phyloP scores from a whole-genome alignment of 2,113 vertebrate species.

The Dipodomys merriami region DNA sequence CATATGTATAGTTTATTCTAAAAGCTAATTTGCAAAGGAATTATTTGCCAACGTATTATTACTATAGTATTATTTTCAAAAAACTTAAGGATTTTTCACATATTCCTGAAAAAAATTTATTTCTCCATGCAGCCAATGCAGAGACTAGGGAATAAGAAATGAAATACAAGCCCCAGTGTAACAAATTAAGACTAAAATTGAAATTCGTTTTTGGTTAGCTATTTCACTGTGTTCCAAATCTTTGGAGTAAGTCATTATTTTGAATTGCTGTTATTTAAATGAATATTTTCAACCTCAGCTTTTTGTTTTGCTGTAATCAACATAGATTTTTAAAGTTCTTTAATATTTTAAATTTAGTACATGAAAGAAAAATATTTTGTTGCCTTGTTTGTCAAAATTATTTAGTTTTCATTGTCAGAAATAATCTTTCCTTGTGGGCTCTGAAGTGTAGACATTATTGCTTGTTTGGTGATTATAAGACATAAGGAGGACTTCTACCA shows the following conservation, averaged over 20 bases:
- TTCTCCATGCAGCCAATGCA: slow-evolving; percentile 20
- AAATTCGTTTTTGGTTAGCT: slow-evolving; percentile 34
- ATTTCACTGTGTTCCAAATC: neutral
- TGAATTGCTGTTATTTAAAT: slow-evolving; percentile 56
- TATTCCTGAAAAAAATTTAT: neutral
- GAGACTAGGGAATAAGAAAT: slow-evolving; percentile 26
- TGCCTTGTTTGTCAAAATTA: slow-evolving; percentile 40
- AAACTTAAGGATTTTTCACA: slow-evolving; percentile 48
- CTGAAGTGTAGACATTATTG: slow-evolving; percentile 36
- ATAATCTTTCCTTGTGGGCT: slow-evolving; percentile 26
- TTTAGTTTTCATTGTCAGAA: neutral
- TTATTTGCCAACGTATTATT: too few species aligned
- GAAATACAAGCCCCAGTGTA: neutral
- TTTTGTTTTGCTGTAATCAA: slow-evolving; percentile 41
- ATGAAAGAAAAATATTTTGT: slow-evolving; percentile 44
- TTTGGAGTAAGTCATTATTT: slow-evolving; percentile 50
- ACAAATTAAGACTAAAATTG: slow-evolving; percentile 46
- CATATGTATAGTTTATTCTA: slow-evolving; percentile 1
- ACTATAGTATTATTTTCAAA: slow-evolving; percentile 45
- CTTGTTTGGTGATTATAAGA: slow-evolving; percentile 31
- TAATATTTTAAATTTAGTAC: slow-evolving; percentile 6
- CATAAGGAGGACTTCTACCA: slow-evolving; percentile 43
- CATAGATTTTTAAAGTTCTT: slow-evolving; percentile 44
- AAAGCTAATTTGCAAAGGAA: slow-evolving; percentile 5
- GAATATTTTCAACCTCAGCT: slow-evolving; percentile 1